Base-by-base conservation (phyloP, 2,113 vertebrate genomes). In the Alouatta palliata region DNA sequence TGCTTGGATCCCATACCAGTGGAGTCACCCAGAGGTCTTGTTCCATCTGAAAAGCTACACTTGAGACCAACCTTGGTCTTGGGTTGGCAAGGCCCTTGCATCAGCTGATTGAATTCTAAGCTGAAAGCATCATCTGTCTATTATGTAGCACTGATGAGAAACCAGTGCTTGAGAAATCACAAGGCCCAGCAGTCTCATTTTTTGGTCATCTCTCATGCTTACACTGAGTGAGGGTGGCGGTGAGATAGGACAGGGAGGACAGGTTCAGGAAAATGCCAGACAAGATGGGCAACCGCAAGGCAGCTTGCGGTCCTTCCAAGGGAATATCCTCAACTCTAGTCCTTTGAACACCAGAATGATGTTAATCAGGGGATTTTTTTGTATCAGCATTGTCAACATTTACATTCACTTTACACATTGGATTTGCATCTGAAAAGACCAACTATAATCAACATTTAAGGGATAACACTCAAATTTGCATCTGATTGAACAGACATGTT, bases 351-450 rank as follows among this genome's bases (percentile, higher is more conserved):
- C 96, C 97, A 97, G 98, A 98, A 97, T 97, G 97, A 95, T 98
- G 97, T 98, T 98, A 98, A 98, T 98, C 97, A 97, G 98, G 96
- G 98, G 93, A 97, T 98, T 98, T 96, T 96, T 98, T 98, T 58
- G 6, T 98, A 97, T 98, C 97, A 98, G 97, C 98, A 98, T 98
- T 98, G 98, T 98, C 98, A 98, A 99, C 98, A 98, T 98, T 98
- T 98, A 99, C 97, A 98, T 98, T 98, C 98, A 98, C 98, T 98
- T 98, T 98, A 98, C 97, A 98, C 98, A 97, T 75, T 97, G 86
- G 96, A 98, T 99, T 99, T 99, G 98, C 98, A 99, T 99, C 98
- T 99, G 98, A 99, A 99, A 98, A 98, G 98, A 97, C 97, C 94
- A 96, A 96, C 97, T 98, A 98, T 98, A 98, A 99, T 99, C 98